Conservation (phyloP, 2,797 vertebrate genomes). For the Aselliscus stoliczkanus region DNA sequence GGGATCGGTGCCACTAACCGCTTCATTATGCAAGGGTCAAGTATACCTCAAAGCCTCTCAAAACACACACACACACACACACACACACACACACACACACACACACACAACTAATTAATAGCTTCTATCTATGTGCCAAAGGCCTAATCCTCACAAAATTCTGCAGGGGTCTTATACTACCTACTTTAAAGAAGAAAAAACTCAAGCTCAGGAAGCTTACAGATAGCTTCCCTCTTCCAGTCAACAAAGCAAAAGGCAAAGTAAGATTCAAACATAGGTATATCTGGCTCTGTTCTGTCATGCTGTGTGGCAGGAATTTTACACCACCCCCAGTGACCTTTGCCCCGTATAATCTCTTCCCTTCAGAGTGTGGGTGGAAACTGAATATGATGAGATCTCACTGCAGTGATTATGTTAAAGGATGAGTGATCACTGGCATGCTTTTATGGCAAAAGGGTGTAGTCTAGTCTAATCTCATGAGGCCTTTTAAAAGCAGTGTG, state of each 20-base stretch:
- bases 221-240: slow-evolving; percentile 5
- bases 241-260: slow-evolving; percentile 13
- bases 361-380: not conserved
- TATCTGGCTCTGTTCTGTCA: not conserved
- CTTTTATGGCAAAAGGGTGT: not conserved
- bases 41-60: not conserved
- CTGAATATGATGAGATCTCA: not conserved
- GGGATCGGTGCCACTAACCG: not conserved
- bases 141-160: slow-evolving; percentile 2
- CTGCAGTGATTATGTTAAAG: not conserved
- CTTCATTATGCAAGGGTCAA: not conserved
- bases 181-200: slow-evolving; percentile 35
- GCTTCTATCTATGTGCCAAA: not conserved
- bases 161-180: not conserved
- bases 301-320: not conserved
- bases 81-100: not conserved
- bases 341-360: not conserved
- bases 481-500: not conserved
- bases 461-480: not conserved
- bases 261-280: slow-evolving; percentile 16
- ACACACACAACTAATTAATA: not conserved
- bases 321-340: not conserved
- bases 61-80: not conserved
- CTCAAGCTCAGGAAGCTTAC: not conserved
- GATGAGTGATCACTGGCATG: not conserved